These are phyloP conservation scores for Hippocampus guttulatus DNA, from an alignment of 2,113 vertebrate genomes.

Conservation along the genomic window DNA sequence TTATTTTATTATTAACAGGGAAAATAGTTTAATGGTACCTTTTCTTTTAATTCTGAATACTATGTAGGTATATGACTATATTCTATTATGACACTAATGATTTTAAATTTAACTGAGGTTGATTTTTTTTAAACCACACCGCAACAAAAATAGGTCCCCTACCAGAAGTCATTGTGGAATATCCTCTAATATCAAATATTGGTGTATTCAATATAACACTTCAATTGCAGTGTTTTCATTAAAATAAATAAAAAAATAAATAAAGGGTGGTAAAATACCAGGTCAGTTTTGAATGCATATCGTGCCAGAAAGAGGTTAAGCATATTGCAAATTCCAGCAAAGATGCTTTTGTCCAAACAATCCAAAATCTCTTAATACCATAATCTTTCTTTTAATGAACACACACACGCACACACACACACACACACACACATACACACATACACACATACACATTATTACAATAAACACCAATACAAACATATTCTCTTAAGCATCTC, in stretches of 20 bases:
- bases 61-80: too few species aligned
- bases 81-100: too few species aligned
- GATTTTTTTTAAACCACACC: too few species aligned
- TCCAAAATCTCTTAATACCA: constrained; percentile 42
- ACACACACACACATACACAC: neutral
- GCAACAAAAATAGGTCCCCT: neutral
- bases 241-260: constrained; percentile 8
- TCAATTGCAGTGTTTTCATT: constrained; percentile 19
- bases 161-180: neutral
- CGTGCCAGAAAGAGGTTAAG: constrained; percentile 17
- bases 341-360: constrained; percentile 34
- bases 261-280: constrained; percentile 2
- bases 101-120: neutral
- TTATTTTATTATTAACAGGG: neutral
- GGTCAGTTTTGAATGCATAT: constrained; percentile 16
- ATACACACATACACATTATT: neutral
- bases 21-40: neutral
- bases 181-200: constrained; percentile 1
- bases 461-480: constrained; percentile 14
- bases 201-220: constrained; percentile 30
- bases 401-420: constrained; percentile 9
- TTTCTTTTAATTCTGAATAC: neutral
- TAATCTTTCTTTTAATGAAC: constrained; percentile 47
- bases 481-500: constrained; percentile 41
- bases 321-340: constrained; percentile 19